phyloP scores from a whole-genome alignment of 1,140 invertebrate species.

The Sycobia sp. region DNA sequence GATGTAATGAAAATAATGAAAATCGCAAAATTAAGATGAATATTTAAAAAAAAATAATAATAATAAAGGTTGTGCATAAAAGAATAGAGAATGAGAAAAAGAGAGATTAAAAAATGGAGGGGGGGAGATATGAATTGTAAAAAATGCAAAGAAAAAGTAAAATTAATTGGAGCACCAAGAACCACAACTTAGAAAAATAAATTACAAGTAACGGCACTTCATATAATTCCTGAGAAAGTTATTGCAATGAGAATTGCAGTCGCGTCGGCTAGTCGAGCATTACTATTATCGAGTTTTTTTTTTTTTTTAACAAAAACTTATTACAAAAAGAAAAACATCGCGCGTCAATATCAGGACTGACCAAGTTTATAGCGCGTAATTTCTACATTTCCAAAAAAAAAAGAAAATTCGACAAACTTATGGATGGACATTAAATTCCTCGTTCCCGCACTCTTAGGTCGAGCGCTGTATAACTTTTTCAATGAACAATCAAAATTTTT shows the following conservation, averaged over 20 bases:
- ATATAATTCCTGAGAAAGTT: conserved; percentile 48
- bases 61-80: not conserved
- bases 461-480: no score
- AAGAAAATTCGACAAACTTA: no score
- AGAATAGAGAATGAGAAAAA: conserved; percentile 1
- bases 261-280: no score
- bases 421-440: no score
- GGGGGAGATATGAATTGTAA: not conserved
- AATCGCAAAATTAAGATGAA: not conserved
- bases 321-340: not conserved
- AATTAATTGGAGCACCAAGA: conserved; percentile 30
- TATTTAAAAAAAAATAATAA: conserved; percentile 20
- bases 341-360: conserved; percentile 47
- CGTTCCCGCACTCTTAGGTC: no score
- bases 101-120: not conserved
- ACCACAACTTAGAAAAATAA: conserved; percentile 22
- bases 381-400: no score
- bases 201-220: conserved; percentile 53
- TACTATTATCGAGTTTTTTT: conserved; percentile 1
- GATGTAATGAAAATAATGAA: not conserved
- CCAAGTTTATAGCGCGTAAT: no score
- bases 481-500: no score
- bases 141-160: conserved; percentile 16
- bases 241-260: no score
- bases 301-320: conserved; percentile 19